Evolutionary conservation across 2,888 invertebrate species (phyloP), one percentile per base, ranked within the genome.

Genomic region (Orchesellides sinensis): DNA sequence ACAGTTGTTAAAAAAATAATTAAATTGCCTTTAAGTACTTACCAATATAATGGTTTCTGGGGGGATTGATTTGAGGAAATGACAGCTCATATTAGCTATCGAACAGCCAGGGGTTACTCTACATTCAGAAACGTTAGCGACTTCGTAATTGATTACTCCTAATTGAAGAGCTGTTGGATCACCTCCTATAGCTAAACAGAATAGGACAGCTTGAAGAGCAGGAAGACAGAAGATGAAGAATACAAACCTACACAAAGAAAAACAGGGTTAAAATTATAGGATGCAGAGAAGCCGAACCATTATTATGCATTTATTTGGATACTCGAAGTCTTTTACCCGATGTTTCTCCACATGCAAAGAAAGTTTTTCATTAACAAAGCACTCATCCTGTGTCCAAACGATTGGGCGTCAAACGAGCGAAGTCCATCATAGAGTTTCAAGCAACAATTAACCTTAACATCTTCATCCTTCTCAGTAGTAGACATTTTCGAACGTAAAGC

Each of bases 121-220:
- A 81, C 90, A 90, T 85, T 83, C 88, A 70, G 87, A 89, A 84
- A 87, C 89, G 23, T 75, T 74, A 85, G 91, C 89, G 66, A 94
- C 92, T 90, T 98, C 97, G 0, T 95, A 92, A 89, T 96, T 96
- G 23, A 96, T 94, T 89, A 96, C 93, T 47, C 96, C 96, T 89
- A 97, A 90, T 88, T 93, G 94, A 2, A 97, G 92, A 65, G 95
- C 95, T 79, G 93, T 94, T 0, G 96, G 96, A 90, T 96, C 96
- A 27, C 96, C 92, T 65, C 96, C 96, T 86, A 96, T 97, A 80
- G 97, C 97, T 90, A 97, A 91, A 90, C 97, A 97, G 92, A 97
- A 97, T 79, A 98, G 93, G 77, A 97, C 95, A 83, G 97, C 96
- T 91, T 97, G 96, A 93, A 97, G 95, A 29, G 96, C 96, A n/a